These are phyloP conservation scores for Epizoanthus illoricatus DNA, from an alignment of 92 coral and sea anemone genomes.

Conservation along the genomic window DNA sequence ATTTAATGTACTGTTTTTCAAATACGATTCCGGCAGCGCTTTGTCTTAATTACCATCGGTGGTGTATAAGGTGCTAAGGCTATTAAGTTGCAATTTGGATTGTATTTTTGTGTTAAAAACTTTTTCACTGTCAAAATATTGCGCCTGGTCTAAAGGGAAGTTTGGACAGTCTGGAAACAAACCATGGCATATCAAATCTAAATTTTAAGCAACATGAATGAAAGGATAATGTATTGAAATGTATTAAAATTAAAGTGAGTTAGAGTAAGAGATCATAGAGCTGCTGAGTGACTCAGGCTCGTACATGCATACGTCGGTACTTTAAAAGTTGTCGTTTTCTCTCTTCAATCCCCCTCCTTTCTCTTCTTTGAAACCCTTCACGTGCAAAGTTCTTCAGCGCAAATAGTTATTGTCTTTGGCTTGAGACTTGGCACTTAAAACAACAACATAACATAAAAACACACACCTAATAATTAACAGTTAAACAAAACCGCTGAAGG, in stretches of 20 bases:
- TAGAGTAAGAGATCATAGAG: too few species aligned
- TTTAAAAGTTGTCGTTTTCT: neutral
- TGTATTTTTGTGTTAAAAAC: neutral
- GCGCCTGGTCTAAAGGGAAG: neutral
- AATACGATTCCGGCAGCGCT: slow-evolving; percentile 1
- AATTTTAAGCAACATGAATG: too few species aligned
- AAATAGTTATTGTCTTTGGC: slow-evolving; percentile 2
- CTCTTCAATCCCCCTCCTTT: neutral
- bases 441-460: neutral
- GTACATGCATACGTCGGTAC: neutral
- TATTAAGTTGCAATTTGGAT: neutral
- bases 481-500: slow-evolving; percentile 11
- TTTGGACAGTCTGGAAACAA: too few species aligned
- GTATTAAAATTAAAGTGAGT: too few species aligned
- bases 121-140: slow-evolving; percentile 4
- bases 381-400: slow-evolving; percentile 15
- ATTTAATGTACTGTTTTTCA: slow-evolving; percentile 1
- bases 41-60: slow-evolving; percentile 2
- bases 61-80: neutral
- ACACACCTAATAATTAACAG: neutral
- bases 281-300: too few species aligned
- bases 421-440: neutral
- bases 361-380: neutral
- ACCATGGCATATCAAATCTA: too few species aligned
- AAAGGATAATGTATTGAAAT: too few species aligned